Evolutionary conservation across 2,797 vertebrate genomes (phyloP), one percentile per base, ranked within the genome.

Genomic region (Trachurus trachurus): DNA sequence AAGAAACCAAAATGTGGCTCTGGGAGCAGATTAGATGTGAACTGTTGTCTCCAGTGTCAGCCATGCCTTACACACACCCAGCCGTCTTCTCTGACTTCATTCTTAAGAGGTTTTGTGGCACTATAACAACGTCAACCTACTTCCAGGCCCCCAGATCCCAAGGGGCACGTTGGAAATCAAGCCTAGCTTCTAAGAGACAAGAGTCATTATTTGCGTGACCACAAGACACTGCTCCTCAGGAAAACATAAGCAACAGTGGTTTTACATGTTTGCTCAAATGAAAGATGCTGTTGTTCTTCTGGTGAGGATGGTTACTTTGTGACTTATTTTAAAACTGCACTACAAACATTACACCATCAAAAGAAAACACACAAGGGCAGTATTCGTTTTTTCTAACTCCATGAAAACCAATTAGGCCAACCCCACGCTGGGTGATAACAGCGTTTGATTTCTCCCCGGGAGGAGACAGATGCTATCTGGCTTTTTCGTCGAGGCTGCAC

Each of bases 391-490:
- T 66, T 26, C 70, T 61, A 69, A 81, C 49, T 81, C 83, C 72
- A 74, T 86, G 77, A 87, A 66, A 87, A 72, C 71, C 89, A 86
- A 89, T 89, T 78, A 90, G 75, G 72, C 53, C 26, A 37, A 53
- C 75, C 71, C 42, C 61, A 73, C 5, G 66, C 45, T 87, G 84
- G 86, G 83, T 83, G 90, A 92, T 89, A 87, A 74, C 74, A 60
- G 76, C 60, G 56, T 78, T 45, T 76, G 81, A 79, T 84, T 60
- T 78, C 80, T 76, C 77, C 77, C 73, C 53, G 52, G 67, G 81
- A 60, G 79, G 70, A 90, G 86, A 82, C 74, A 74, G 92, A 94
- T 90, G 81, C 54, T 88, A 91, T 91, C 89, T 77, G 53, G 49
- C 42, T 71, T 74, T 67, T 60, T 71, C 44, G 62, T 19, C 82